Percentiles rank a stretch among this genome's conserved stretches.
These are phyloP conservation scores for Oppia nitens DNA, from an alignment of 1,140 invertebrate genomes.

Conservation along the genomic window DNA sequence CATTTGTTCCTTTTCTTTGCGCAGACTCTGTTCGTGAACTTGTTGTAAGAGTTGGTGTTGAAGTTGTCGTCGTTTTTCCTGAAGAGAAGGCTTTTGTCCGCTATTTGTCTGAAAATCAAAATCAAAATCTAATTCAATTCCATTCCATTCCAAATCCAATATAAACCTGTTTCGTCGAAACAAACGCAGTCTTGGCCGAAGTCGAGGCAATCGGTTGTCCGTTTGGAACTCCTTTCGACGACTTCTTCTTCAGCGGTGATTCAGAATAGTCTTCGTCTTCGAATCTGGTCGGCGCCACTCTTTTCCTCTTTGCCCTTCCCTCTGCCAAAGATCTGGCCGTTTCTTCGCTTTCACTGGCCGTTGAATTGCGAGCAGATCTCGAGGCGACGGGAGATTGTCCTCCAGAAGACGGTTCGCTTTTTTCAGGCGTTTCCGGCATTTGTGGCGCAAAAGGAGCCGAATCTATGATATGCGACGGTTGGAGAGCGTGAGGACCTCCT, in stretches of 20 bases:
- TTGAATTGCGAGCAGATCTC: not conserved
- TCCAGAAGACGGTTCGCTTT: not conserved
- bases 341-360: not conserved
- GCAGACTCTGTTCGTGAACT: not conserved
- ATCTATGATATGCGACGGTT: not conserved
- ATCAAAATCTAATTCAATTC: not conserved
- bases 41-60: constrained; percentile 10
- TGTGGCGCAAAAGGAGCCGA: not conserved
- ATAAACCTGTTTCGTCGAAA: not conserved
- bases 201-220: not conserved
- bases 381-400: not conserved
- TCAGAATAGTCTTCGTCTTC: constrained; percentile 12
- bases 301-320: constrained; percentile 11
- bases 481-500: not conserved
- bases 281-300: constrained; percentile 10
- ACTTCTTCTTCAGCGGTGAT: constrained; percentile 2
- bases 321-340: not conserved
- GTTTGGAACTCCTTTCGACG: not conserved
- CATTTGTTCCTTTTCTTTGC: not conserved
- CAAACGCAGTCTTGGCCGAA: not conserved
- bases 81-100: not conserved
- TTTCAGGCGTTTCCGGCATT: not conserved
- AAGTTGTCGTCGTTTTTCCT: not conserved
- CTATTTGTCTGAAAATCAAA: not conserved
- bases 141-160: not conserved